Conservation (phyloP, 2,888 invertebrate genomes). For the Temnothorax unifasciatus region DNA sequence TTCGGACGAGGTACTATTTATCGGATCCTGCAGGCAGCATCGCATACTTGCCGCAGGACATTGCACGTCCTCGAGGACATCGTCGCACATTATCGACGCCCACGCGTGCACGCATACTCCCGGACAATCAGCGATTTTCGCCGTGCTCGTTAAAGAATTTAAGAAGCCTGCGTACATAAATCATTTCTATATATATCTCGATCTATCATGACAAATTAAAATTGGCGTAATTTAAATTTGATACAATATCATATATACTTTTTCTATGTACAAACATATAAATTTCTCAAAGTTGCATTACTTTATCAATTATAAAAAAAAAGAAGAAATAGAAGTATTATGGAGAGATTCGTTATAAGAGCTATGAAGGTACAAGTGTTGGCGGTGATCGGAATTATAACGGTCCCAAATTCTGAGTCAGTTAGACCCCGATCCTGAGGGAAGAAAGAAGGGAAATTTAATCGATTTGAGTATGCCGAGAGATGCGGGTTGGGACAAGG, state of each 20-base stretch:
- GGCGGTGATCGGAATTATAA: not conserved
- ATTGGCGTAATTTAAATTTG: not conserved
- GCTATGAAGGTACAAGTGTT: not conserved
- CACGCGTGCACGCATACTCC: slow-evolving; percentile 95
- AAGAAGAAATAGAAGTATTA: not conserved
- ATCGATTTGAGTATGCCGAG: not conserved
- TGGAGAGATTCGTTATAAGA: not conserved
- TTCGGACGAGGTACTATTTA: slow-evolving; percentile 86
- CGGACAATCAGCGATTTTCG: slow-evolving; percentile 94
- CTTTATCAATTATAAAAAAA: not conserved
- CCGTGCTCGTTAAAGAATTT: slow-evolving; percentile 94
- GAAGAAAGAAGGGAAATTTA: slow-evolving; percentile 21
- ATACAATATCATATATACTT: not conserved
- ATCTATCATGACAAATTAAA: not conserved
- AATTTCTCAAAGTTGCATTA: not conserved
- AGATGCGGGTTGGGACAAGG: not conserved
- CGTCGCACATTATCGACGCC: slow-evolving; percentile 94
- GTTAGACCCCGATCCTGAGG: not conserved
- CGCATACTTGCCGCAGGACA: slow-evolving; percentile 94
- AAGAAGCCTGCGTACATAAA: slow-evolving; percentile 89
- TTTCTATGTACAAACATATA: not conserved
- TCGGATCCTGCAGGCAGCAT: slow-evolving; percentile 93
- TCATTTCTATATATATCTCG: not conserved
- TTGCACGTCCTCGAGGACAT: slow-evolving; percentile 93
- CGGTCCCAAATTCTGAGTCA: not conserved